A percentile compares a stretch with the other conserved stretches of the same genome.
Evolutionary conservation across 2,797 vertebrate genomes (phyloP).

Genomic region (Anguilla marmorata): DNA sequence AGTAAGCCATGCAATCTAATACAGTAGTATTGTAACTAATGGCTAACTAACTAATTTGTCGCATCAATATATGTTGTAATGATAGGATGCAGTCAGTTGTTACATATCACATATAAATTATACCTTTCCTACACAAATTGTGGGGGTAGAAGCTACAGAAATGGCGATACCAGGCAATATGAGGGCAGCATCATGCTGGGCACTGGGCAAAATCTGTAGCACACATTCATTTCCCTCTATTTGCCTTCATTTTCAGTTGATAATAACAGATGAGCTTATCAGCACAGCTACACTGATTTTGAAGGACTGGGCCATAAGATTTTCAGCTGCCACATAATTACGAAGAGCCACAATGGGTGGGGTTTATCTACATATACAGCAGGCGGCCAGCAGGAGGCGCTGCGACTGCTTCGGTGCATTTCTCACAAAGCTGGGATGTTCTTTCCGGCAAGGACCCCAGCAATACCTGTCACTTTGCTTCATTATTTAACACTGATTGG

Average conservation of each 20-base stretch:
- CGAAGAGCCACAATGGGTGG: neutral
- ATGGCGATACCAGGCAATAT: neutral
- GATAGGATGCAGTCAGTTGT: neutral
- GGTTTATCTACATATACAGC: neutral
- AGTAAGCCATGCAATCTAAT: neutral
- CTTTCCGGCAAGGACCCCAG: neutral
- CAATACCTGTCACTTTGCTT: slow-evolving; percentile 18
- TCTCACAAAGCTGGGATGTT: neutral
- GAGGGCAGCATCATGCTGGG: neutral
- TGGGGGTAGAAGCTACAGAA: neutral
- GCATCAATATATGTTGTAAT: neutral
- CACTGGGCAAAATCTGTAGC: neutral
- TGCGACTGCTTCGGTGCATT: neutral
- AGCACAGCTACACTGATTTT: neutral
- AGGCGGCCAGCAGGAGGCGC: neutral
- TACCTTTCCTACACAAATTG: neutral
- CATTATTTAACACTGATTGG: slow-evolving; percentile 20
- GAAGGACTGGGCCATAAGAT: neutral
- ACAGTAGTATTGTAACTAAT: neutral
- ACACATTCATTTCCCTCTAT: neutral
- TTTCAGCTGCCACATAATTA: neutral
- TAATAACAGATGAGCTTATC: neutral
- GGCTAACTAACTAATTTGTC: neutral
- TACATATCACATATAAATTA: neutral
- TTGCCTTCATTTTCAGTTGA: neutral